phyloP scores from a whole-genome alignment of 1,140 invertebrate species.

The Oscheius sp. region DNA sequence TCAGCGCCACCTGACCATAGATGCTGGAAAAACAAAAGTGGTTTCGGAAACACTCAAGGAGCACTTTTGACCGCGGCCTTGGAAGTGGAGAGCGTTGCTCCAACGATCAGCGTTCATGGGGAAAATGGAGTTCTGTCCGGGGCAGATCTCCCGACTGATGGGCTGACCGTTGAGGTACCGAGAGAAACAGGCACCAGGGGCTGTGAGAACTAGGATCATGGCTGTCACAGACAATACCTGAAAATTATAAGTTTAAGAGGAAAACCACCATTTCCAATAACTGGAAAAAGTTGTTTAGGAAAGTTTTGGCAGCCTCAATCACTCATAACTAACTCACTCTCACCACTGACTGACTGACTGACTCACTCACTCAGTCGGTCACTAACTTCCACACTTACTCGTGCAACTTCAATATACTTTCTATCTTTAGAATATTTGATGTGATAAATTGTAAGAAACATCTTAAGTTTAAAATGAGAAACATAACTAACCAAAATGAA shows the following conservation, averaged over 20 bases:
- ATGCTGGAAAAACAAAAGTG: slow-evolving; percentile 46
- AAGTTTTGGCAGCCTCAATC: too few relatives aligned
- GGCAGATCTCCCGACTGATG: slow-evolving; percentile 50
- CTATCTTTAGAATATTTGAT: not conserved
- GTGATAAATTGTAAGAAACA: not conserved
- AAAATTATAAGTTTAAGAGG: slow-evolving; percentile 14
- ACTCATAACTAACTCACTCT: not conserved
- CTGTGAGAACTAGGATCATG: slow-evolving; percentile 58
- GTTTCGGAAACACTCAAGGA: slow-evolving; percentile 7
- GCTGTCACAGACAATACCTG: slow-evolving; percentile 52
- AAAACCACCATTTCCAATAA: not conserved
- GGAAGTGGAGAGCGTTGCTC: slow-evolving; percentile 60
- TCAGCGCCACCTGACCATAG: slow-evolving; percentile 60
- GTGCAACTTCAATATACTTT: not conserved
- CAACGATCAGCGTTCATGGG: slow-evolving; percentile 61
- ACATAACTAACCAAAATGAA: slow-evolving; percentile 54
- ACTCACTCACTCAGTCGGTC: not conserved
- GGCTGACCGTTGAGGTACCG: slow-evolving; percentile 58
- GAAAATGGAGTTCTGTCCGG: slow-evolving; percentile 52
- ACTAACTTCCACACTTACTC: not conserved
- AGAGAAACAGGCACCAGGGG: slow-evolving; percentile 60
- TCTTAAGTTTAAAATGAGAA: slow-evolving; percentile 7
- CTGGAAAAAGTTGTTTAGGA: not conserved
- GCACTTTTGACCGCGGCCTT: slow-evolving; percentile 40
- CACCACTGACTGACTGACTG: not conserved